Conservation (phyloP, 2,797 vertebrate genomes). For the Adelosebastes latens region DNA sequence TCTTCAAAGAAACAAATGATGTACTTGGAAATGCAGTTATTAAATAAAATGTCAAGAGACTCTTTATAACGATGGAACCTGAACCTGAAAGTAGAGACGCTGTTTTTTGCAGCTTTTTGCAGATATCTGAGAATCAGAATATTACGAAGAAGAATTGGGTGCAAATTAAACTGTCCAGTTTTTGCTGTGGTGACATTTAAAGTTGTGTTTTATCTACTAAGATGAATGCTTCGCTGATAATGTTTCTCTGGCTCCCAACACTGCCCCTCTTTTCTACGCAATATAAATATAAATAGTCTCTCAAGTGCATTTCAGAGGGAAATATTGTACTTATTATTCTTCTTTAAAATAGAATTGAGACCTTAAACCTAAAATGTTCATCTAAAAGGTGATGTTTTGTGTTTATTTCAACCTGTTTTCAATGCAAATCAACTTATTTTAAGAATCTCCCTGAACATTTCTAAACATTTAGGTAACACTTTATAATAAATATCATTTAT, state of each 20-base stretch:
- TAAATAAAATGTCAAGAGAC: conserved; percentile 33
- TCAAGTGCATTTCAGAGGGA: neutral
- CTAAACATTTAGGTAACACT: neutral
- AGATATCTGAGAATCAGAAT: conserved; percentile 7
- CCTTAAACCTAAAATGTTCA: neutral
- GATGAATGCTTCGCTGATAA: conserved; percentile 19
- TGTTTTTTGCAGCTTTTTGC: conserved; percentile 2
- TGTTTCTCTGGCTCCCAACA: neutral
- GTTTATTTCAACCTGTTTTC: neutral
- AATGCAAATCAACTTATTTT: neutral
- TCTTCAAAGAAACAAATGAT: conserved; percentile 22
- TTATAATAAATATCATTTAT: no score
- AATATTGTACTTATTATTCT: neutral
- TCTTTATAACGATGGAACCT: conserved; percentile 24
- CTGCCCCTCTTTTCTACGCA: neutral
- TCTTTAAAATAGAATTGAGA: neutral
- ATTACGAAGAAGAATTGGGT: conserved; percentile 2
- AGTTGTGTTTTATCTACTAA: conserved; percentile 49
- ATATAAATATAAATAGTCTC: neutral
- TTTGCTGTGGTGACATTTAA: conserved; percentile 44
- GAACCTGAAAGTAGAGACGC: neutral
- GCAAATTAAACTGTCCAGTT: conserved; percentile 29
- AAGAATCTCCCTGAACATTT: neutral
- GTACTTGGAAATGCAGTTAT: conserved; percentile 14
- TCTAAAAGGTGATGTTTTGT: neutral